A percentile compares a stretch with the other conserved stretches of the same genome.
Evolutionary conservation across 1,140 invertebrate species (phyloP).

Genomic region (Brachionus paranguensis): DNA sequence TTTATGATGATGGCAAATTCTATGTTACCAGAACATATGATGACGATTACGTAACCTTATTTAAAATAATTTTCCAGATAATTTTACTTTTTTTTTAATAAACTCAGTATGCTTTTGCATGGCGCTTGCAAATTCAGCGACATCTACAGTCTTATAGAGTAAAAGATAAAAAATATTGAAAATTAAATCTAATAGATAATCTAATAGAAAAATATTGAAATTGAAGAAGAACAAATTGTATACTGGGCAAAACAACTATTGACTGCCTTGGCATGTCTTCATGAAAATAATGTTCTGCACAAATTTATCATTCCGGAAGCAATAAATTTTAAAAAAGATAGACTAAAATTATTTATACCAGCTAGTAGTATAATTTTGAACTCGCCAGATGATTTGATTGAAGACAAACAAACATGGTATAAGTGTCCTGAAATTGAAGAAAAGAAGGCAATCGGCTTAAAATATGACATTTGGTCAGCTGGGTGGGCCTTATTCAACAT

Average conservation of each 20-base stretch:
- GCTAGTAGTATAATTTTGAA: slow-evolving; percentile 9
- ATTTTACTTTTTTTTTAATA: background rate
- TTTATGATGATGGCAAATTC: background rate
- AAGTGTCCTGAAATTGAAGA: slow-evolving; percentile 14
- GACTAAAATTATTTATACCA: slow-evolving; percentile 23
- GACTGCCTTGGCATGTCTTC: slow-evolving; percentile 6
- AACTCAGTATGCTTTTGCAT: slow-evolving; percentile 32
- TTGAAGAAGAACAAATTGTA: slow-evolving; percentile 31
- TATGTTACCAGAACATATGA: slow-evolving; percentile 33
- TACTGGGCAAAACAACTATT: slow-evolving; percentile 23
- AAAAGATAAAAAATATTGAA: background rate
- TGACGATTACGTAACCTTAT: slow-evolving; percentile 15
- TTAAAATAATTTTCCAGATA: background rate
- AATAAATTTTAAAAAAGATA: slow-evolving; percentile 19
- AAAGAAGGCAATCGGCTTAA: background rate
- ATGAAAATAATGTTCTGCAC: slow-evolving; percentile 21
- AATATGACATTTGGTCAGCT: slow-evolving; percentile 38
- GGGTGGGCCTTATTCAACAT: slow-evolving; percentile 34
- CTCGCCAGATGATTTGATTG: background rate
- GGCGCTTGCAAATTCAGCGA: slow-evolving; percentile 32
- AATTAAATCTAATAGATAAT: background rate
- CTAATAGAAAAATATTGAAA: slow-evolving; percentile 36
- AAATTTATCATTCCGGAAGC: slow-evolving; percentile 37
- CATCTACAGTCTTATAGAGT: slow-evolving; percentile 23
- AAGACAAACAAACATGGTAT: slow-evolving; percentile 28